Base-by-base conservation (phyloP, 2,888 invertebrate species). In the Dryadula phaetusa region DNA sequence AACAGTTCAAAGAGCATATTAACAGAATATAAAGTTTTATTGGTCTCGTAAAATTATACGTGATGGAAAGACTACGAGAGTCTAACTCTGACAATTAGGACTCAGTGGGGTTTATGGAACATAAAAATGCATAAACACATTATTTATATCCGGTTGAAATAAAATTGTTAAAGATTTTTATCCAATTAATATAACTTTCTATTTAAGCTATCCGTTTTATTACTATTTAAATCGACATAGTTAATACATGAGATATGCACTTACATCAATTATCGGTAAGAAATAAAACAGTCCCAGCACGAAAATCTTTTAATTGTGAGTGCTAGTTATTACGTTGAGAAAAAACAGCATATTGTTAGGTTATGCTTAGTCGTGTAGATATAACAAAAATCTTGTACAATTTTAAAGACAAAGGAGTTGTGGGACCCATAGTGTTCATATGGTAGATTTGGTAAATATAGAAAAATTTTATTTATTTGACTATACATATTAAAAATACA, bases 101-200 rank as follows among this genome's bases (percentile, higher is more conserved):
- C 82, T 85, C 85, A 84, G 86, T 88, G 77, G 82, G 81, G 75
- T 90, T 88, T 83, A 90, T 86, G 83, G 81, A 79, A 79, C 80
- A 80, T 88, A 84, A 89, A 90, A 86, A 80, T 69, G 75, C 79
- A 85, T 82, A 79, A 84, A 84, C 76, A 79, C 76, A 74, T 73
- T 79, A 77, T 82, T 88, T 84, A 88, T 85, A 84, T 83, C 83
- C 82, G 79, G 79, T 83, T 86, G n/a, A n/a, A n/a, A n/a, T n/a
- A n/a, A n/a, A n/a, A n/a, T n/a, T n/a, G n/a, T n/a, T n/a, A 12
- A 56, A 67, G 52, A 64, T 62, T 25, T 22, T 25, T 49, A 25
- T 20, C 20, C 12, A 12, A 46, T 46, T 12, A 46, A 14, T 46
- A 46, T 20, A 46, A 4, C 4, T 18, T 16, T 18, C 16, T 1